Base-by-base conservation (phyloP, 2,888 invertebrate species). In the Andricus quercusramuli region DNA sequence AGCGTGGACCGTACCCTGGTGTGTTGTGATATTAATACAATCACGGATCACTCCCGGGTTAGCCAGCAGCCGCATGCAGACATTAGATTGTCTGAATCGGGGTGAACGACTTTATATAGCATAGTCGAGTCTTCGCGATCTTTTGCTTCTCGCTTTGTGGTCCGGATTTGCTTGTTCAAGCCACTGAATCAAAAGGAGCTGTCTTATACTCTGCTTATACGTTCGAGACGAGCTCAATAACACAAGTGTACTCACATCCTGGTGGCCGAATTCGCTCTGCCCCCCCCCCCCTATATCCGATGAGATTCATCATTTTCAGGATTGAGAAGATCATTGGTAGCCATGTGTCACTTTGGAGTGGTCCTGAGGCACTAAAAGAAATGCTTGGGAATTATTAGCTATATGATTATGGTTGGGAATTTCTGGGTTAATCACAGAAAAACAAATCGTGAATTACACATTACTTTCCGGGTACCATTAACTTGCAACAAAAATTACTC, bases 11-110 rank as follows among this genome's bases (percentile, higher is more conserved):
- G 82, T 83, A 65, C 82, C 81, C 80, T 74, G 78, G 91, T 89
- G 90, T 91, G 91, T 92, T 91, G 92, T 92, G 92, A 92, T 92
- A 92, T 92, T 92, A 92, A 92, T 92, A 92, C 92, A 92, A 92
- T 92, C 91, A 90, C 92, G 92, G 91, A 92, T 92, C 92, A 92
- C 90, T 92, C 91, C 92, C 91, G 92, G 91, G 91, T 91, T 90
- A 90, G 90, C 89, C 86, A 86, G 85, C 90, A 87, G 90, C 89
- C 91, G 90, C 85, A 89, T 89, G 92, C 91, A 92, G 92, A 92
- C 92, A 90, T 90, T 92, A 92, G 92, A 92, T 92, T 92, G 92
- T 92, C 92, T 91, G 92, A 92, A 92, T 92, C 92, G 92, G 92
- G 92, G 92, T 92, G 92, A 92, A 92, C 91, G 92, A 92, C 92